Evolutionary conservation across 2,888 invertebrate genomes (phyloP), one percentile per base, ranked within the genome.

Genomic region (Lacanobia wlatinum): DNA sequence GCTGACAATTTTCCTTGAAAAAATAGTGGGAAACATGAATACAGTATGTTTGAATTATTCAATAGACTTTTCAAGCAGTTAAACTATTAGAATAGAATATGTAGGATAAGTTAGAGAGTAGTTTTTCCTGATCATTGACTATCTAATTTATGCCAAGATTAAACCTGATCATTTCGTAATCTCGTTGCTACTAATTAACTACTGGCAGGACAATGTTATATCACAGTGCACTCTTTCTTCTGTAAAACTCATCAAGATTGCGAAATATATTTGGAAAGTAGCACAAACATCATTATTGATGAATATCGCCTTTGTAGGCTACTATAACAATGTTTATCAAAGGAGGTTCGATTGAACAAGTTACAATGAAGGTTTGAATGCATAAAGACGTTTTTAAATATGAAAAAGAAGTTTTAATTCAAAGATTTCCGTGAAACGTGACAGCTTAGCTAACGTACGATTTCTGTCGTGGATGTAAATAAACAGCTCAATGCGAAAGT

Each of bases 261-360:
- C 87, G 89, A 92, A 91, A 91, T 81, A 53, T 10, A 5, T 46
- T 66, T 70, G 53, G 81, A 89, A 92, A 92, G 92, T 92, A 72
- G 91, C 83, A 88, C 91, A 89, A 73, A 34, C 56, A 48, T 40
- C 21, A 10, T 55, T 66, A 72, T 66, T 60, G 34, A 48, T 55
- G 34, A 61, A 23, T 58, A 48, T 28, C 21, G 0, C 55, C 48
- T 69, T 77, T 78, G 63, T 77, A 63, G 34, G 9, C 14, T 43
- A 56, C 0, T 65, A 60, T 59, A 58, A 28, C 34, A 14, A 46
- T 55, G 53, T 50, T 34, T 28, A 64, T 59, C 53, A 46, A 77
- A 73, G 52, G 48, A 76, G 60, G 16, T 62, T 70, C 43, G 1
- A 38, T 56, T 21, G 1, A 18, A 43, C 14, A 9, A 65, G 61